A percentile compares a stretch with the other conserved stretches of the same genome.
These are phyloP conservation scores for Hemiscyllium ocellatum DNA, from an alignment of 2,113 vertebrate species.

Conservation along the genomic window DNA sequence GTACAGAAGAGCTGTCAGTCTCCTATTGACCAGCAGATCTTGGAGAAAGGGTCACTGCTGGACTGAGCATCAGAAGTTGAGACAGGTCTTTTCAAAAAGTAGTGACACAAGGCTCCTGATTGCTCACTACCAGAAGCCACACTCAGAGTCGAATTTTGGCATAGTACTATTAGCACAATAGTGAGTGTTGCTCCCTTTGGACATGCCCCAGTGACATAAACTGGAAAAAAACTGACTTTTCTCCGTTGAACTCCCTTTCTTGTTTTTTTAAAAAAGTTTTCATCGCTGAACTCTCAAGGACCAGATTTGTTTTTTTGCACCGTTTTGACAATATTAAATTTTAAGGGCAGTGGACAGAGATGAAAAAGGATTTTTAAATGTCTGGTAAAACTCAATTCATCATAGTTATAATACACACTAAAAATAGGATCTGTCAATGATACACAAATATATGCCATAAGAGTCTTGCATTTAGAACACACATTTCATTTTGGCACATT, in stretches of 20 bases:
- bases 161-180: neutral
- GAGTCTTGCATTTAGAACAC: neutral
- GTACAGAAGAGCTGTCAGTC: too few species aligned
- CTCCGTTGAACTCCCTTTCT: neutral
- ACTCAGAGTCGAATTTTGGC: neutral
- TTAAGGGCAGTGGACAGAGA: neutral
- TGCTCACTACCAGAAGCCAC: too few species aligned
- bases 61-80: too few species aligned
- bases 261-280: neutral
- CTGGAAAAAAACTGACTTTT: neutral
- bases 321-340: conserved; percentile 12
- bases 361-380: neutral
- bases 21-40: too few species aligned
- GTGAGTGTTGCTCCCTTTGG: neutral
- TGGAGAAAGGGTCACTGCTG: too few species aligned
- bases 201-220: neutral
- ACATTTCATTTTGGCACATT: neutral
- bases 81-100: too few species aligned
- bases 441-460: neutral
- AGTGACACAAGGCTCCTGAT: too few species aligned
- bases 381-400: neutral
- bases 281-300: neutral
- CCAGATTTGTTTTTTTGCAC: too few species aligned
- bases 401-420: neutral
- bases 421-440: neutral